Conservation (phyloP, 2,888 invertebrate species). For the Oscheius sp. region DNA sequence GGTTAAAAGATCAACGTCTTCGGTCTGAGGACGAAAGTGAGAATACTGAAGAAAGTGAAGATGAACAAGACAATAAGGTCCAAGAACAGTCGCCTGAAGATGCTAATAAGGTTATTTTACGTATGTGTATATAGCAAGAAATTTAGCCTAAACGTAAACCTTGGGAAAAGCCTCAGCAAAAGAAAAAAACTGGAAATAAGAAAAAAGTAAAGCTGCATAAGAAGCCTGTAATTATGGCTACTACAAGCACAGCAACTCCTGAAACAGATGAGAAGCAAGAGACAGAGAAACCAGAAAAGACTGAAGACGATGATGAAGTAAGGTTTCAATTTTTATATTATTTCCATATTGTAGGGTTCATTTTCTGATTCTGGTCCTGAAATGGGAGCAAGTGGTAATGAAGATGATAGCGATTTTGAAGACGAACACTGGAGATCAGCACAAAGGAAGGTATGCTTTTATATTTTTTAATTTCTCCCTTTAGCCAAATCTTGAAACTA, state of each 20-base stretch:
- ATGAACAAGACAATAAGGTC: constrained; percentile 76
- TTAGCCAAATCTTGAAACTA: constrained; percentile 75
- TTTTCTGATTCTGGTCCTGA: constrained; percentile 67
- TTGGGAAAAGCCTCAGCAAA: constrained; percentile 54
- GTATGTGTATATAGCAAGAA: not conserved
- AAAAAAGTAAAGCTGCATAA: constrained; percentile 26
- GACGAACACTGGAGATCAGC: constrained; percentile 54
- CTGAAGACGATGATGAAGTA: constrained; percentile 31
- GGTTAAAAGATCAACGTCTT: constrained; percentile 34
- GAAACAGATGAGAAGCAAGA: constrained; percentile 23
- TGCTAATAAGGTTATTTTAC: constrained; percentile 71
- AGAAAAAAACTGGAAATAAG: constrained; percentile 53
- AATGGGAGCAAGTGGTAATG: constrained; percentile 31
- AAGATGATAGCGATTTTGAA: constrained; percentile 43
- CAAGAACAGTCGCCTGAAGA: constrained; percentile 75
- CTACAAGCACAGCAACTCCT: constrained; percentile 1
- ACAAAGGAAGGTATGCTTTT: constrained; percentile 9
- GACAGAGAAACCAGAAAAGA: constrained; percentile 25
- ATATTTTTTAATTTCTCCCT: not conserved
- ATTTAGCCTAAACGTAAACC: constrained; percentile 45
- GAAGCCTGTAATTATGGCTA: not conserved
- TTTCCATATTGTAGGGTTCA: constrained; percentile 71
- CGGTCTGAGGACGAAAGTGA: constrained; percentile 44
- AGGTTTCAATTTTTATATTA: not conserved
- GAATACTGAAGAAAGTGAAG: constrained; percentile 71